Conservation (phyloP, 2,888 invertebrate species). For the Gibbula magus region DNA sequence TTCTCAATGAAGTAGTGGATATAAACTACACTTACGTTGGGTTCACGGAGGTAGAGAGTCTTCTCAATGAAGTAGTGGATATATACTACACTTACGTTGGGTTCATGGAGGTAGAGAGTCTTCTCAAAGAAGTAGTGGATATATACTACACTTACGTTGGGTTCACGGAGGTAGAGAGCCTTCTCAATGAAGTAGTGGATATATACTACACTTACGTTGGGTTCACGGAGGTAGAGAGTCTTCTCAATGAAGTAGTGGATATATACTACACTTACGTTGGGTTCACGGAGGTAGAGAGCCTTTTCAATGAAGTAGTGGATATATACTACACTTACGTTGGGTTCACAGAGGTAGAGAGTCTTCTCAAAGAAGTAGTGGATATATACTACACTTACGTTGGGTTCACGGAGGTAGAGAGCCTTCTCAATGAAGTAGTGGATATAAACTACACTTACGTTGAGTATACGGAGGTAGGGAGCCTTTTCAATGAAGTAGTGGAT, state of each 20-base stretch:
- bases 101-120: slow-evolving; percentile 78
- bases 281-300: slow-evolving; percentile 78
- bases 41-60: slow-evolving; percentile 78
- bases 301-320: slow-evolving; percentile 81
- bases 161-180: slow-evolving; percentile 78
- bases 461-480: slow-evolving; percentile 74
- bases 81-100: slow-evolving; percentile 78
- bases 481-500: background rate
- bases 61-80: slow-evolving; percentile 81
- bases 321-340: slow-evolving; percentile 78
- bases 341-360: slow-evolving; percentile 78
- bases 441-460: slow-evolving; percentile 78
- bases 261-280: slow-evolving; percentile 78
- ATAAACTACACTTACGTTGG: slow-evolving; percentile 77
- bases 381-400: slow-evolving; percentile 78
- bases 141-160: slow-evolving; percentile 78
- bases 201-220: slow-evolving; percentile 78
- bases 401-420: slow-evolving; percentile 78
- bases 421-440: slow-evolving; percentile 81
- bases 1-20: slow-evolving; percentile 81
- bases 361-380: slow-evolving; percentile 81
- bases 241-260: slow-evolving; percentile 81
- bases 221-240: slow-evolving; percentile 78
- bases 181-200: slow-evolving; percentile 81
- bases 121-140: slow-evolving; percentile 81